Evolutionary conservation across 1,140 invertebrate genomes (phyloP).

Genomic region (Cotesia typhae): DNA sequence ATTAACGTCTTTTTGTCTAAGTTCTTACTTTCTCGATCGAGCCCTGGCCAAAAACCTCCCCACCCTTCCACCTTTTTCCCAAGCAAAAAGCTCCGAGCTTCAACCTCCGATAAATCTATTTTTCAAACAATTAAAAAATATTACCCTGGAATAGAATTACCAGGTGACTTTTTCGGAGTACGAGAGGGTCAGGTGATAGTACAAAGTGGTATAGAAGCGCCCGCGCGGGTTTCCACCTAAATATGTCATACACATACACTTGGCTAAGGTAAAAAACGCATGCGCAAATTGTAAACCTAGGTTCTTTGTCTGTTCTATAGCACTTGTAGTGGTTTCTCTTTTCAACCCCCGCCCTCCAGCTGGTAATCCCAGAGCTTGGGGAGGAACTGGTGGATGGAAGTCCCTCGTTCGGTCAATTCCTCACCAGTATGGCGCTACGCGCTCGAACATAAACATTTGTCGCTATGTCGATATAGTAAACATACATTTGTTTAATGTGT

Average conservation of each 20-base stretch:
- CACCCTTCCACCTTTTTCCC: too few relatives aligned
- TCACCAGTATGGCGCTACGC: slow-evolving; percentile 64
- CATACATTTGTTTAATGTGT: slow-evolving; percentile 24
- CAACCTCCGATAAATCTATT: too few relatives aligned
- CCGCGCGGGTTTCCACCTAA: slow-evolving; percentile 14
- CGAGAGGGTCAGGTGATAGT: neutral
- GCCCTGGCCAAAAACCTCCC: too few relatives aligned
- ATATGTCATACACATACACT: slow-evolving; percentile 31
- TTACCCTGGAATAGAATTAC: too few relatives aligned
- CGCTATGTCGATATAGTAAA: slow-evolving; percentile 29
- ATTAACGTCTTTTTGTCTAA: neutral
- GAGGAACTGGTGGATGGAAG: slow-evolving; percentile 45
- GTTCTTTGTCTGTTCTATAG: slow-evolving; percentile 8
- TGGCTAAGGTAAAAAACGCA: slow-evolving; percentile 5
- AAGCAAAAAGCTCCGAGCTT: too few relatives aligned
- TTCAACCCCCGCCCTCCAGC: slow-evolving; percentile 40
- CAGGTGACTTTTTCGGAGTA: neutral
- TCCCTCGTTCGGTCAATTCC: slow-evolving; percentile 61
- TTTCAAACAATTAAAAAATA: too few relatives aligned
- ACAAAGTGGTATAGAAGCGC: neutral
- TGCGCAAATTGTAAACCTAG: slow-evolving; percentile 4
- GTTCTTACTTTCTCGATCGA: too few relatives aligned
- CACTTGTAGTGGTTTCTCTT: slow-evolving; percentile 26
- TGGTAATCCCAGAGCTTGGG: slow-evolving; percentile 31
- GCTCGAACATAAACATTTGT: slow-evolving; percentile 50